phyloP scores from a whole-genome alignment of 2,113 vertebrate species.

The Oceanites oceanicus region DNA sequence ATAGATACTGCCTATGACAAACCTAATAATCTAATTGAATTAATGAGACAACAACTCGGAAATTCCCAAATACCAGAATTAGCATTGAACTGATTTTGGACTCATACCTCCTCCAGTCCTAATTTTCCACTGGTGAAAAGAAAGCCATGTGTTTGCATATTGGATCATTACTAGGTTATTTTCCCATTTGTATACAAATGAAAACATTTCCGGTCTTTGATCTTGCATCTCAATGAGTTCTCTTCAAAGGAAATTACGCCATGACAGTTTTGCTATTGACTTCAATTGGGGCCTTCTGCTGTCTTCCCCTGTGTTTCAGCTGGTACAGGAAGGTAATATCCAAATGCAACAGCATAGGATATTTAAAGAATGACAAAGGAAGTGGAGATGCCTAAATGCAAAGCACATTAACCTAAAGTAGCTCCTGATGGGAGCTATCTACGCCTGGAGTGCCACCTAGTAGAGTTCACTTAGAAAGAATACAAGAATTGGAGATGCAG shows the following conservation, averaged over 20 bases:
- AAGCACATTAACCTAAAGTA: background rate
- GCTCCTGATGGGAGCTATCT: background rate
- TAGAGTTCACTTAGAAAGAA: background rate
- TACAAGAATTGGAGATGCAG: background rate
- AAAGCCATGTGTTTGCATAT: background rate
- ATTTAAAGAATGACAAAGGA: background rate
- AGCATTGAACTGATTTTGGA: background rate
- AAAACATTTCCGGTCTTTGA: background rate
- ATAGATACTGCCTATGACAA: background rate
- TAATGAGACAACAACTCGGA: background rate
- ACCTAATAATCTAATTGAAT: background rate
- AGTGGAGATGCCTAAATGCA: background rate
- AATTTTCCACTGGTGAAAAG: background rate
- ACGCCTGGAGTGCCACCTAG: constrained; percentile 3
- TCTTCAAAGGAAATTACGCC: background rate
- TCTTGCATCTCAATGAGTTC: background rate
- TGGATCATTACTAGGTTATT: background rate
- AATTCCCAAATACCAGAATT: background rate
- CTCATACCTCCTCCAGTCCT: background rate
- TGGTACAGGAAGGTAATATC: background rate
- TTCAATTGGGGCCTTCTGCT: background rate
- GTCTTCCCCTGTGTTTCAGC: background rate
- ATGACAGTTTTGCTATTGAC: background rate
- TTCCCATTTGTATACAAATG: background rate
- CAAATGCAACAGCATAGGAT: background rate